Percentiles rank a stretch among this genome's conserved stretches.
Conservation (phyloP, 2,888 invertebrate genomes). For the Drosophila antonietae region DNA sequence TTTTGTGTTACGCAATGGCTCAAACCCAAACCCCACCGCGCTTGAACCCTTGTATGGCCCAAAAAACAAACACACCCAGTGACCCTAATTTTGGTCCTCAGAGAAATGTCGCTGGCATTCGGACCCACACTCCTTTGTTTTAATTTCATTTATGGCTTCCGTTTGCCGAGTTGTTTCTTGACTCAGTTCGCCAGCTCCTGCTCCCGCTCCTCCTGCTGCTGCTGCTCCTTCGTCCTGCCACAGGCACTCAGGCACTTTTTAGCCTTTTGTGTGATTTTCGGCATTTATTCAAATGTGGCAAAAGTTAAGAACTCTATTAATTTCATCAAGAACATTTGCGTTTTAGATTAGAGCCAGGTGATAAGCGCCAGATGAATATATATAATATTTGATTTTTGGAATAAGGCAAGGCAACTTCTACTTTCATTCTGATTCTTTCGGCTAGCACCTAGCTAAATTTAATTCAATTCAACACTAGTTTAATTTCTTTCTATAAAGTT, state of each 20-base stretch:
- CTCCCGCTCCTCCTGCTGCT: constrained; percentile 11
- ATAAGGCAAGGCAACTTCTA: background rate
- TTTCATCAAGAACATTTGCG: constrained; percentile 46
- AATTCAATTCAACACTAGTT: background rate
- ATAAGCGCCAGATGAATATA: background rate
- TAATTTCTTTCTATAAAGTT: background rate
- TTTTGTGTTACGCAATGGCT: constrained; percentile 71
- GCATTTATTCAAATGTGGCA: constrained; percentile 50
- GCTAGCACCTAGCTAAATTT: background rate
- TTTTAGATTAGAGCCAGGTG: constrained; percentile 21
- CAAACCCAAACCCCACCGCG: background rate
- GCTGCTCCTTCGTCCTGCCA: constrained; percentile 1
- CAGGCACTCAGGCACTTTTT: constrained; percentile 21
- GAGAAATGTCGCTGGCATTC: constrained; percentile 70
- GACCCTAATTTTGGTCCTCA: constrained; percentile 83
- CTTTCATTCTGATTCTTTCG: background rate
- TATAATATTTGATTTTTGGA: background rate
- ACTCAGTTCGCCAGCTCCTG: constrained; percentile 43
- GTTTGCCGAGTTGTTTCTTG: constrained; percentile 58
- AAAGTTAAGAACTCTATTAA: constrained; percentile 68
- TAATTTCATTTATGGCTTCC: constrained; percentile 80
- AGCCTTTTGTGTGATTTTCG: constrained; percentile 61
- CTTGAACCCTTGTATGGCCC: constrained; percentile 22
- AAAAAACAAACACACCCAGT: constrained; percentile 81
- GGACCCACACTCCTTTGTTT: constrained; percentile 60